Evolutionary conservation across 2,888 invertebrate genomes (phyloP).

Genomic region (Amblyteles armatorius): DNA sequence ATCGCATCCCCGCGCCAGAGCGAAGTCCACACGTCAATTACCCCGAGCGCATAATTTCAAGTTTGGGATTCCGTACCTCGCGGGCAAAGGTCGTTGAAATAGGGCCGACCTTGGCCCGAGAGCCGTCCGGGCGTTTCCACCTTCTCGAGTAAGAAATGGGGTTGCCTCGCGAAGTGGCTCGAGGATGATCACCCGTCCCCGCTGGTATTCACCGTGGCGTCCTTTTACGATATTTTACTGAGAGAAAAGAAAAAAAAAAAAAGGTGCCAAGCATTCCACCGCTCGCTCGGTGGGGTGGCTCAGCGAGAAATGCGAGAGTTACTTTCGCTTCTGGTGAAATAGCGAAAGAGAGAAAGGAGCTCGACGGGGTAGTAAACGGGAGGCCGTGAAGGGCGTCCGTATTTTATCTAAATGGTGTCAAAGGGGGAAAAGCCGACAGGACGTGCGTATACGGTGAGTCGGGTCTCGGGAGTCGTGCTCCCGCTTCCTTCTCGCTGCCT

Average conservation of each 20-base stretch:
- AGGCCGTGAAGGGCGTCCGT: slow-evolving; percentile 74
- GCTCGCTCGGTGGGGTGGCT: slow-evolving; percentile 47
- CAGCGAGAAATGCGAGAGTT: slow-evolving; percentile 44
- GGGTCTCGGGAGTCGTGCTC: slow-evolving; percentile 70
- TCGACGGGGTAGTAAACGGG: slow-evolving; percentile 70
- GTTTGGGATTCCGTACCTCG: slow-evolving; percentile 16
- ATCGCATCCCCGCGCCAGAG: neutral
- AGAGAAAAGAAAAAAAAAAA: slow-evolving; percentile 68
- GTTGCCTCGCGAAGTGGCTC: slow-evolving; percentile 49
- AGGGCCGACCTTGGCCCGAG: slow-evolving; percentile 53
- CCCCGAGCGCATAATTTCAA: slow-evolving; percentile 27
- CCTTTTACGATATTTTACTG: slow-evolving; percentile 74
- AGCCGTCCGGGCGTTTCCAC: slow-evolving; percentile 40
- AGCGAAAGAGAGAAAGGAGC: slow-evolving; percentile 49
- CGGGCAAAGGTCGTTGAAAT: neutral
- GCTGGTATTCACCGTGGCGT: slow-evolving; percentile 65
- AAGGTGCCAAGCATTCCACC: slow-evolving; percentile 57
- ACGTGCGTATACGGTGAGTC: slow-evolving; percentile 55
- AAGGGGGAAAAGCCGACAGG: slow-evolving; percentile 74
- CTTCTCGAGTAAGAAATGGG: slow-evolving; percentile 57
- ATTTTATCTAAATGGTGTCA: slow-evolving; percentile 83
- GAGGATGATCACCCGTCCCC: slow-evolving; percentile 45
- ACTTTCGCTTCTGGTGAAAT: slow-evolving; percentile 59
- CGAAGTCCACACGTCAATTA: slow-evolving; percentile 27
- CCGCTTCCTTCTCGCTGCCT: slow-evolving; percentile 42